Evolutionary conservation across 37 sponge, comb jelly and placozoan species (phyloP).

Genomic region (Cliona cf. orientalis): DNA sequence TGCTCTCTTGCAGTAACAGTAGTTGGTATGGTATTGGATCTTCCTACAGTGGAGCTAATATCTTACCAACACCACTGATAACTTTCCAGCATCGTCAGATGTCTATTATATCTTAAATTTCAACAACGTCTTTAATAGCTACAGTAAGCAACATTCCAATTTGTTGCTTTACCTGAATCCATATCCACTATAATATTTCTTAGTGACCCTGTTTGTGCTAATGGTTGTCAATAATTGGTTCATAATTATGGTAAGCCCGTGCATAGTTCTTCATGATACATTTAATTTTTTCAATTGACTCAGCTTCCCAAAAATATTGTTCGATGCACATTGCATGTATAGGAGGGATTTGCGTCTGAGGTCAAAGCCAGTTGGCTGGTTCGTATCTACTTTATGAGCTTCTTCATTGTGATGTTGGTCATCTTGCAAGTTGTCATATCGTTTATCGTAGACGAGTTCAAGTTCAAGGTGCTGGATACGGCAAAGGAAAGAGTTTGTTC

Average conservation of each 20-base stretch:
- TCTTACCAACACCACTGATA: neutral
- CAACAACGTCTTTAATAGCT: conserved; percentile 63
- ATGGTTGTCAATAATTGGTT: conserved; percentile 89
- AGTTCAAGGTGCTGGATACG: conserved; percentile 20
- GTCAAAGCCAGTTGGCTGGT: conserved; percentile 8
- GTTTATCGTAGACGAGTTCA: conserved; percentile 85
- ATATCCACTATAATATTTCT: too few relatives aligned
- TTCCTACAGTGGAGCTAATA: conserved; percentile 28
- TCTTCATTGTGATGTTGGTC: conserved; percentile 60
- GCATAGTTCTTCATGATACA: too few relatives aligned
- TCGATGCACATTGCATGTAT: conserved; percentile 4
- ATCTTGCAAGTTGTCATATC: conserved; percentile 67
- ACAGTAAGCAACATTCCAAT: conserved; percentile 43
- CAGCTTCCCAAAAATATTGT: neutral
- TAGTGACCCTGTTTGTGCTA: conserved; percentile 79
- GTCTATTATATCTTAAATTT: conserved; percentile 74
- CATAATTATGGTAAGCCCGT: conserved; percentile 77
- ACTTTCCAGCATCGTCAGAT: neutral
- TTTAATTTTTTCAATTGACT: neutral
- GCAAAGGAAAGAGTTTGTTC: neutral
- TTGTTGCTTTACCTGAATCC: too few relatives aligned
- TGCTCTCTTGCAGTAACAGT: conserved; percentile 1
- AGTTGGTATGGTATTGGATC: conserved; percentile 19
- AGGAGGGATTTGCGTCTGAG: conserved; percentile 74
- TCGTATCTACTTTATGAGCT: conserved; percentile 73